A percentile compares a stretch with the other conserved stretches of the same genome.
phyloP scores from a whole-genome alignment of 2,888 invertebrate species.

The Dorcus hopei region DNA sequence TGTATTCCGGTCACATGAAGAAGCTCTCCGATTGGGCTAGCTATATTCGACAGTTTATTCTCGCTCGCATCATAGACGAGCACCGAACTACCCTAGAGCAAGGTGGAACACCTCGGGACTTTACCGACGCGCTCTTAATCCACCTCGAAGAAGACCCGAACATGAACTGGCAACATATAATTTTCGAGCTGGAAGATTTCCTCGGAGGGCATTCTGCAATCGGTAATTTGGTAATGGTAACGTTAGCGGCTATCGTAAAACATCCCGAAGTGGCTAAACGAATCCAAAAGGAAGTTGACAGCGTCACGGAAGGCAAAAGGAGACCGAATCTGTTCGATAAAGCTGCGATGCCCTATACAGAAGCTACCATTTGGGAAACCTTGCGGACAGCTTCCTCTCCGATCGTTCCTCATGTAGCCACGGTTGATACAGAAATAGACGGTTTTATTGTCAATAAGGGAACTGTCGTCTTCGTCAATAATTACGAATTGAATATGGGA shows the following conservation, averaged over 20 bases:
- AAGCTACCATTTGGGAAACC: conserved; percentile 78
- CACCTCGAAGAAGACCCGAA: conserved; percentile 64
- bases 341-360: conserved; percentile 70
- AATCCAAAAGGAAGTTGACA: conserved; percentile 69
- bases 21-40: conserved; percentile 67
- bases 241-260: conserved; percentile 65
- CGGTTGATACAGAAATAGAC: conserved; percentile 68
- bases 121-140: conserved; percentile 74
- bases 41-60: conserved; percentile 69
- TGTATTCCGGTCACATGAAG: conserved; percentile 67
- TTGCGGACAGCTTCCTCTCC: conserved; percentile 79
- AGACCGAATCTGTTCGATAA: conserved; percentile 66
- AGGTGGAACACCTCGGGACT: conserved; percentile 66
- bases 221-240: conserved; percentile 78
- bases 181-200: conserved; percentile 83
- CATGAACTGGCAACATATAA: conserved; percentile 74
- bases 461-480: conserved; percentile 80
- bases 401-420: conserved; percentile 87
- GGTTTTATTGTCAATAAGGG: conserved; percentile 73
- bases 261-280: conserved; percentile 63
- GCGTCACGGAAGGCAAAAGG: conserved; percentile 54
- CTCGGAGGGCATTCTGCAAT: conserved; percentile 86
- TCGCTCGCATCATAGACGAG: conserved; percentile 66
- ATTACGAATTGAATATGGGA: conserved; percentile 75
- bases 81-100: conserved; percentile 56